phyloP scores from a whole-genome alignment of 2,888 invertebrate genomes.

The Cerceris ruficornis region DNA sequence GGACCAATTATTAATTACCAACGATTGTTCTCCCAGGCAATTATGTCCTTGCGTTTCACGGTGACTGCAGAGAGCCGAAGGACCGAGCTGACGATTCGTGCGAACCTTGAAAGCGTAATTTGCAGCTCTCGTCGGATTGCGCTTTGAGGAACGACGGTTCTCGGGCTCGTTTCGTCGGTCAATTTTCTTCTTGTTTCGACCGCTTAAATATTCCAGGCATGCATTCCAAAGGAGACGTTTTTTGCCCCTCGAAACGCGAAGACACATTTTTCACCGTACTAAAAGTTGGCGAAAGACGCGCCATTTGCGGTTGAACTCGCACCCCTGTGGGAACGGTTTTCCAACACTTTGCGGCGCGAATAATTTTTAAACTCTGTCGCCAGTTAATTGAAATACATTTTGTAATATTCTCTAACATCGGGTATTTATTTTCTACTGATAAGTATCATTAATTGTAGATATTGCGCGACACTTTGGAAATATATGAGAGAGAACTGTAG shows the following conservation, averaged over 20 bases:
- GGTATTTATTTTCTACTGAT: no score
- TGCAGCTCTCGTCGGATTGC: not conserved
- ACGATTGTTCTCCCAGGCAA: slow-evolving; percentile 9
- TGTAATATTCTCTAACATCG: no score
- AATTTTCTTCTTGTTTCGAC: not conserved
- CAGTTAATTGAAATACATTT: no score
- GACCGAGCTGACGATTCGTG: not conserved
- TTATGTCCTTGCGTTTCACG: slow-evolving; percentile 10
- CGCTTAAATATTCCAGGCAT: not conserved
- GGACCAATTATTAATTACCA: slow-evolving; percentile 7
- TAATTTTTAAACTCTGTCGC: no score
- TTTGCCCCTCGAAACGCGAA: not conserved
- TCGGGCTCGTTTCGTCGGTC: not conserved
- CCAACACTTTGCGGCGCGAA: no score
- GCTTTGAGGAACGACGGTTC: not conserved
- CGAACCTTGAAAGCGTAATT: slow-evolving; percentile 18
- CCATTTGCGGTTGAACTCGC: no score
- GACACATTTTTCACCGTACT: no score
- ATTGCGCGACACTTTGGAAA: no score
- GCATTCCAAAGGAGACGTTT: not conserved
- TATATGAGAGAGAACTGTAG: no score
- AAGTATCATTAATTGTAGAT: no score
- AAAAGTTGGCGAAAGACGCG: no score
- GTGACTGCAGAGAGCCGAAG: not conserved
- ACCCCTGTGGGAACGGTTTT: not conserved